Base-by-base conservation (phyloP, 2,888 invertebrate species). In the Ditula angustiorana region DNA sequence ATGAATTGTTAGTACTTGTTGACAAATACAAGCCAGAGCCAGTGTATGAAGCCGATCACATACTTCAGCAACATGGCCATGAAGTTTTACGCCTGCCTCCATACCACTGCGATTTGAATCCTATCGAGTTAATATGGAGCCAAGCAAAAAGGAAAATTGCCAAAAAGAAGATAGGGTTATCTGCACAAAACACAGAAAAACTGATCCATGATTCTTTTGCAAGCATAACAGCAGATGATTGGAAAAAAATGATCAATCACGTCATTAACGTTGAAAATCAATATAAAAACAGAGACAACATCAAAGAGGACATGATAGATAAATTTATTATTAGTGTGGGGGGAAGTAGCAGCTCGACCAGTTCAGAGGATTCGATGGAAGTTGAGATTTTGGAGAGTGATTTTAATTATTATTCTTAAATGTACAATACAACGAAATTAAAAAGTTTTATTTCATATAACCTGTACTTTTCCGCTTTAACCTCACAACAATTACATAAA, bases 21-120 rank as follows among this genome's bases (percentile, higher is more conserved):
- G 19, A 60, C 4, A 60, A 50, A 50, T 13, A 52, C 26, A 60
- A 60, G 23, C 37, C 50, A 23, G 50, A 60, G n/a, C 59, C 59
- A 33, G 26, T 52, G 24, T 61, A 50, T 50, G 52, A 41, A 52
- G 28, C 41, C 21, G 60, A 52, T 28, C 24, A 52, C 24, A 35
- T 61, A 50, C 41, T 61, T 35, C 13, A 61, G 52, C 26, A 30
- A 52, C 28, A 61, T 50, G 52, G 52, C 41, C 60, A 61, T 59
- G 47, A 46, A 26, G 49, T 49, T 23, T 26, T 59, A 26, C 33
- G 59, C 0, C 47, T 59, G 21, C 33, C 59, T 11, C 59, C 59
- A 24, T 59, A 50, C 23, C 59, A 59, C 13, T 59, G 59, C 35
- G 49, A 61, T 52, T 52, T 52, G 7, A 60, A 60, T 49, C 49